These are phyloP conservation scores for Rafetus swinhoei DNA, from an alignment of 2,113 vertebrate genomes.

Conservation along the genomic window DNA sequence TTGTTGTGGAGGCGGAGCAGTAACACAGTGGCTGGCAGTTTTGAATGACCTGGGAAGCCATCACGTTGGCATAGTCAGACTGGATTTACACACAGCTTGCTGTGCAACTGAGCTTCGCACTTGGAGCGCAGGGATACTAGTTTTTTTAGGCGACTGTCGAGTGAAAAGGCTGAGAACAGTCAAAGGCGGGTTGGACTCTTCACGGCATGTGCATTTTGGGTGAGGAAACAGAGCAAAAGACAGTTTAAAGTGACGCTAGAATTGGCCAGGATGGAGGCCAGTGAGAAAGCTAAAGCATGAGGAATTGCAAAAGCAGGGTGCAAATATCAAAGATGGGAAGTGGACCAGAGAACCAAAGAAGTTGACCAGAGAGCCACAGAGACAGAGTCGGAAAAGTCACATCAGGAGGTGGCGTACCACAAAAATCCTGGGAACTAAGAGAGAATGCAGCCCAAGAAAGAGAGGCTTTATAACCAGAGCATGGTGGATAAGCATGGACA, in stretches of 20 bases:
- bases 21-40: not conserved
- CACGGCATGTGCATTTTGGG: no score
- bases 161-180: no score
- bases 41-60: not conserved
- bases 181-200: no score
- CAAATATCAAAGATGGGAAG: not conserved
- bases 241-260: not conserved
- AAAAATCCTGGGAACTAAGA: not conserved
- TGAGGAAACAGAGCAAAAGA: no score
- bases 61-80: not conserved
- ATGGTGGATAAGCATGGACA: not conserved
- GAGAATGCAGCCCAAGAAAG: not conserved
- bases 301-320: not conserved
- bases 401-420: not conserved
- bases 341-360: not conserved
- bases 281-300: not conserved
- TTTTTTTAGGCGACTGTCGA: no score
- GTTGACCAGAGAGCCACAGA: not conserved
- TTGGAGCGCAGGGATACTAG: no score
- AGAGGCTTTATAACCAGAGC: not conserved
- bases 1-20: not conserved
- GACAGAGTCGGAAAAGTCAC: not conserved
- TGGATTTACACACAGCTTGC: not conserved
- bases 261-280: not conserved
- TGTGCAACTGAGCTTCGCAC: no score